Evolutionary conservation across 2,888 invertebrate genomes (phyloP).

Genomic region (Patella pellucida): DNA sequence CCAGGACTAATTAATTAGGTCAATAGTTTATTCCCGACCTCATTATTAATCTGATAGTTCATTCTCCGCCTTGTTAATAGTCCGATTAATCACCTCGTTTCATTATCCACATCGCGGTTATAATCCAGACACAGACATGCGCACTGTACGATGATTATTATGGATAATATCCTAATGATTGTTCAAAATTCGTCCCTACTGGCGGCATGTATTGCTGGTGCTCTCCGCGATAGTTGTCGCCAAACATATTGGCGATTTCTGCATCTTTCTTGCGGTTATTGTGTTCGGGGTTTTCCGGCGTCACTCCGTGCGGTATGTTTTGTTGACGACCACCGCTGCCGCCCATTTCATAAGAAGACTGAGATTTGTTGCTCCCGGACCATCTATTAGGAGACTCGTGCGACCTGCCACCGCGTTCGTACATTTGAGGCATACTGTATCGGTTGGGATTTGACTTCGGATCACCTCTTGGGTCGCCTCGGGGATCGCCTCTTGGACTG

Average conservation of each 20-base stretch:
- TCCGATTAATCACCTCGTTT: no score
- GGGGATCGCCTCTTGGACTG: not conserved
- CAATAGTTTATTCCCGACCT: no score
- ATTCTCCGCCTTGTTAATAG: no score
- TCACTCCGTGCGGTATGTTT: not conserved
- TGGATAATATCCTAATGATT: conserved; percentile 60
- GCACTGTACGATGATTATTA: conserved; percentile 30
- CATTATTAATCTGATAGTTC: no score
- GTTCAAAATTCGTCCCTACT: conserved; percentile 52
- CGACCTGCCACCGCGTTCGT: conserved; percentile 7
- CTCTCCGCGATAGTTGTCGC: conserved; percentile 34
- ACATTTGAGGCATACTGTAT: conserved; percentile 13
- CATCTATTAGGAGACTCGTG: not conserved
- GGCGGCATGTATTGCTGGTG: conserved; percentile 14
- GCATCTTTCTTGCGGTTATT: conserved; percentile 40
- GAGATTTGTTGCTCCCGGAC: conserved; percentile 14
- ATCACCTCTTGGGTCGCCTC: not conserved
- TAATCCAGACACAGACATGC: no score
- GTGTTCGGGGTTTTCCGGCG: conserved; percentile 8
- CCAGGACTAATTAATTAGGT: no score
- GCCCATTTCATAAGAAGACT: conserved; percentile 19
- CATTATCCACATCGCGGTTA: no score
- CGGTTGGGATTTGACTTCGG: conserved; percentile 5
- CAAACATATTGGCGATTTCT: conserved; percentile 56
- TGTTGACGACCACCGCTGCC: not conserved